A percentile compares a stretch with the other conserved stretches of the same genome.
Conservation (phyloP, 2,113 vertebrate genomes). For the Campylomormyrus numenius region DNA sequence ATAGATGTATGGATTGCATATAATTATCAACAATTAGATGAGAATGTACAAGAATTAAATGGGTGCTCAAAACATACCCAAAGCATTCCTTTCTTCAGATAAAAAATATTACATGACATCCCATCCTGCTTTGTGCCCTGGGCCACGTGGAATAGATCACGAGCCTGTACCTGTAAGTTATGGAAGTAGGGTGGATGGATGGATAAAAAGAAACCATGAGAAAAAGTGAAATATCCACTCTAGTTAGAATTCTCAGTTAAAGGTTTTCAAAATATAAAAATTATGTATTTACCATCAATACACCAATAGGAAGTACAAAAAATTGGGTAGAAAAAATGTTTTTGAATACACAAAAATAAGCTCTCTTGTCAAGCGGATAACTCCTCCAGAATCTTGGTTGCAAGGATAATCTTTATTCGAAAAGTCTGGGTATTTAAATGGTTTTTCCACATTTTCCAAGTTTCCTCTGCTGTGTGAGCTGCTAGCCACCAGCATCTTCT, state of each 20-base stretch:
- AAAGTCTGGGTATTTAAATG: background rate
- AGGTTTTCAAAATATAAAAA: background rate
- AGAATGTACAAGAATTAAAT: background rate
- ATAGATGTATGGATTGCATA: background rate
- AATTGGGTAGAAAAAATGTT: background rate
- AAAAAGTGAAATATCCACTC: background rate
- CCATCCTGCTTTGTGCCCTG: background rate
- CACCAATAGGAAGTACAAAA: background rate
- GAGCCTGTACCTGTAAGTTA: background rate
- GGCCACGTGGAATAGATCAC: background rate
- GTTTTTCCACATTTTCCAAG: background rate
- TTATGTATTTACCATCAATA: background rate
- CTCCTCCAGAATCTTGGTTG: background rate
- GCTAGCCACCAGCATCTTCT: background rate
- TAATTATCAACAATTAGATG: background rate
- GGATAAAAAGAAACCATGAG: background rate
- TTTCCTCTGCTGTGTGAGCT: background rate
- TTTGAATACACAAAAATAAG: background rate
- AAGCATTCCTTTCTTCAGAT: background rate
- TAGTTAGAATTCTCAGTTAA: background rate
- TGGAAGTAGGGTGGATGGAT: background rate
- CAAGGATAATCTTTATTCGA: background rate
- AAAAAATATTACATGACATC: background rate
- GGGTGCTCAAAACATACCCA: background rate
- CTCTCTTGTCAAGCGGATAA: background rate